Base-by-base conservation (phyloP, 2,113 vertebrate genomes). In the Gracilinanus agilis region DNA sequence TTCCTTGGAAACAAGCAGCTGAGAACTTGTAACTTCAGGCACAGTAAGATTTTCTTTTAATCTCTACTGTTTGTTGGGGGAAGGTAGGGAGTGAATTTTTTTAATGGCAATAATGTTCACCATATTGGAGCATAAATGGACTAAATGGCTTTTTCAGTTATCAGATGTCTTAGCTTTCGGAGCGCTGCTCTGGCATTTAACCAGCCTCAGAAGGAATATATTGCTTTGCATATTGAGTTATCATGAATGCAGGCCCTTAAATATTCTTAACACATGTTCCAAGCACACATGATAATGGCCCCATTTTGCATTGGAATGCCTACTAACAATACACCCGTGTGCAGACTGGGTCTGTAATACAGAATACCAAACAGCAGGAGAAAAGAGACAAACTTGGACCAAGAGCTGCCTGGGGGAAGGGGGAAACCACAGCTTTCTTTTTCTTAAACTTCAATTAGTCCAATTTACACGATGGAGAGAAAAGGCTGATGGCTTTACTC, bases 261-360 rank as follows among this genome's bases (percentile, higher is more conserved):
- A 44, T 92, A 55, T 89, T 61, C 24, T 94, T 96, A 56, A 94
- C 27, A 34, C 0, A 55, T 67, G 92, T 92, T 55, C 93, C 93
- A 95, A 40, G 1, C 61, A 24, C 24, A 27, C 27, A 23, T 94
- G 89, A 88, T 67, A 90, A 95, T 95, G 96, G 27, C 0, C 91
- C 44, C 49, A 44, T 0, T 0, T 53, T 88, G 13, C 0, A 91
- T 93, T 92, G 95, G 49, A 92, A 89, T 91, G 53, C 90, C 44
- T 91, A 25, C 0, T 0, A 94, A 53, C n/a, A 94, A 91, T 90
- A 95, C 90, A 93, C n/a, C 55, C 6, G 6, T 25, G 11, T 40
- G 53, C 2, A 90, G 23, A 96, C 44, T 23, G 91, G 9, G 12
- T 91, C 89, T 97, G 44, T 91, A 94, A 96, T 97, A 96, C 95